Percentiles rank a stretch among this genome's conserved stretches.
Evolutionary conservation across 2,888 invertebrate species (phyloP).

Genomic region (Caenorhabditis macrosperma): DNA sequence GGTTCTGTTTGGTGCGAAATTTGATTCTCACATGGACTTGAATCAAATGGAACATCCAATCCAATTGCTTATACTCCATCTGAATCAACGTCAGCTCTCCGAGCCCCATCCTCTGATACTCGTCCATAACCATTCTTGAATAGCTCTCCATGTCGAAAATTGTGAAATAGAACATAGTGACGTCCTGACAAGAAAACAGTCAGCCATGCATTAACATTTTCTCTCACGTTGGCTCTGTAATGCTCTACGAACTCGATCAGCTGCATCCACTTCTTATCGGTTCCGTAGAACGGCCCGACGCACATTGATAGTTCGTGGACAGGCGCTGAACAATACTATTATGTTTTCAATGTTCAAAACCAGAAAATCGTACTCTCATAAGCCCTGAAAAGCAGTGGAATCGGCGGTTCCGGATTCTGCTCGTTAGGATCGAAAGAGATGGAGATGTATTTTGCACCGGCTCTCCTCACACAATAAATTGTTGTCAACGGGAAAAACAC

Average conservation of each 20-base stretch:
- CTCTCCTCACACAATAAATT: neutral
- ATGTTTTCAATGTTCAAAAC: neutral
- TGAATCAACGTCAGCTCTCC: conserved; percentile 22
- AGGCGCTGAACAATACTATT: neutral
- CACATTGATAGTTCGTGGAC: conserved; percentile 8
- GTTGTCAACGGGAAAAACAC: neutral
- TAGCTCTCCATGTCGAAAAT: conserved; percentile 43
- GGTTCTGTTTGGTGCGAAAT: neutral
- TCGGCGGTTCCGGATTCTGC: neutral
- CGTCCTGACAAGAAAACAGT: neutral
- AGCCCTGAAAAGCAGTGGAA: neutral
- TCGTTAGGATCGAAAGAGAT: neutral
- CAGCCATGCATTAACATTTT: too few species aligned
- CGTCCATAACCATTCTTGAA: conserved; percentile 20
- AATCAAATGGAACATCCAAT: conserved; percentile 43
- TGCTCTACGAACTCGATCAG: conserved; percentile 10
- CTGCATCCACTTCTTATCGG: conserved; percentile 1
- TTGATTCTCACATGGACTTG: conserved; percentile 34
- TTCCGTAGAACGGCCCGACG: conserved; percentile 11
- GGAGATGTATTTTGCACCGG: conserved; percentile 11
- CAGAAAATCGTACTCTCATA: neutral
- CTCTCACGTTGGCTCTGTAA: neutral
- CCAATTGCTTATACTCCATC: conserved; percentile 24
- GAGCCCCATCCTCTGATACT: conserved; percentile 23
- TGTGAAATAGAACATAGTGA: conserved; percentile 36